Evolutionary conservation across 2,797 vertebrate genomes (phyloP), one percentile per base, ranked within the genome.

Genomic region (Astyanax mexicanus): DNA sequence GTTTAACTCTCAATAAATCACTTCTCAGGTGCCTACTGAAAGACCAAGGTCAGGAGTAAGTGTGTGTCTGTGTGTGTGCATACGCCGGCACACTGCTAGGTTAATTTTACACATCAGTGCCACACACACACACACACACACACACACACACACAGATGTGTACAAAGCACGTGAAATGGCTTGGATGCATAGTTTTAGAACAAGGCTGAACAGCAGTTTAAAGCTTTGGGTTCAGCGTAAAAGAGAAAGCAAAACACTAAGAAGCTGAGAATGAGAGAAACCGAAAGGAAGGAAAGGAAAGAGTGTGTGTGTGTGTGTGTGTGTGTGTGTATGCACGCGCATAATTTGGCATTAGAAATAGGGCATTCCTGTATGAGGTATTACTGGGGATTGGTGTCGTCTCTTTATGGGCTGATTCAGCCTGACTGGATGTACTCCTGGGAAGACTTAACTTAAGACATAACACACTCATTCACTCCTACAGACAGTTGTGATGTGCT

Each of bases 1-100:
- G 17, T 27, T 42, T 27, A 61, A 35, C 21, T 69, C 37, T 44
- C 17, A 73, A 61, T 78, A 29, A 60, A 23, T 38, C 58, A 21
- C 58, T 61, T 19, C 19, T 40, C n/a, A 10, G 58, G 58, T 61
- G 58, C 19, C 58, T 38, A 61, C 58, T 37, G 35, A 61, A 61
- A 61, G 58, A 38, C 32, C 58, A 61, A 61, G 58, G 57, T 60
- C 57, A 37, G 32, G n/a, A 19, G 35, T 21, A 21, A 21, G 35
- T 61, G 17, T 61, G 32, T 6, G 10, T 10, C 49, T 23, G 23
- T 54, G 21, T 3, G n/a, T n/a, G n/a, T 37, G n/a, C 58, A 38
- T 38, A 21, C n/a, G 21, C 9, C n/a, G 32, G 7, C 58, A 21
- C 17, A 9, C 17, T 60, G 1, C 32, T 8, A 29, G 29, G 57